phyloP scores from a whole-genome alignment of 2,797 vertebrate species.

The Fistularia commersonii region DNA sequence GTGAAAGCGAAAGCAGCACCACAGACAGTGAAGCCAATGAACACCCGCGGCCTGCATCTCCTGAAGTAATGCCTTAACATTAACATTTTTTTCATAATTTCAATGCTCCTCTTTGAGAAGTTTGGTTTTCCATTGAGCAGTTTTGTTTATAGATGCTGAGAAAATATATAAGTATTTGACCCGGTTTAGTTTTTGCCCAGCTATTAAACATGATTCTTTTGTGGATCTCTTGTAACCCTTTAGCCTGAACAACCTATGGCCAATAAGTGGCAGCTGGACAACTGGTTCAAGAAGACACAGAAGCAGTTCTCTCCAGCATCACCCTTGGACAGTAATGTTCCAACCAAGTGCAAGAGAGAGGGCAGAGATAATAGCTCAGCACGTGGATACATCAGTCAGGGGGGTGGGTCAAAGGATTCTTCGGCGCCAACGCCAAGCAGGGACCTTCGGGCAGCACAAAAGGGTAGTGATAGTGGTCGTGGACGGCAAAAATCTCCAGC shows the following conservation, averaged over 20 bases:
- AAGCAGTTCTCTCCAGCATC: conserved; percentile 93
- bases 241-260: conserved; percentile 91
- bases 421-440: conserved; percentile 81
- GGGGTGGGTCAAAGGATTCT: conserved; percentile 87
- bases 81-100: conserved; percentile 1
- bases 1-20: conserved; percentile 96
- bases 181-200: no score
- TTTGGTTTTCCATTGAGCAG: neutral
- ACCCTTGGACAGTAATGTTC: conserved; percentile 87
- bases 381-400: conserved; percentile 80
- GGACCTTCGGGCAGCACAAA: conserved; percentile 86
- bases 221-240: conserved; percentile 3
- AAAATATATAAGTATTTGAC: neutral
- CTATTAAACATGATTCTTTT: neutral
- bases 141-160: neutral
- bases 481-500: conserved; percentile 95
- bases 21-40: conserved; percentile 97
- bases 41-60: conserved; percentile 84
- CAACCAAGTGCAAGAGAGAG: conserved; percentile 92
- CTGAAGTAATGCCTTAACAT: conserved; percentile 78
- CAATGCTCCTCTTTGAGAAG: neutral
- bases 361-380: conserved; percentile 82
- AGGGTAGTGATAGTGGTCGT: conserved; percentile 85
- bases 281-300: conserved; percentile 91
- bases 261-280: conserved; percentile 98